Evolutionary conservation across 2,113 vertebrate species (phyloP).

Genomic region (Aegithalos caudatus): DNA sequence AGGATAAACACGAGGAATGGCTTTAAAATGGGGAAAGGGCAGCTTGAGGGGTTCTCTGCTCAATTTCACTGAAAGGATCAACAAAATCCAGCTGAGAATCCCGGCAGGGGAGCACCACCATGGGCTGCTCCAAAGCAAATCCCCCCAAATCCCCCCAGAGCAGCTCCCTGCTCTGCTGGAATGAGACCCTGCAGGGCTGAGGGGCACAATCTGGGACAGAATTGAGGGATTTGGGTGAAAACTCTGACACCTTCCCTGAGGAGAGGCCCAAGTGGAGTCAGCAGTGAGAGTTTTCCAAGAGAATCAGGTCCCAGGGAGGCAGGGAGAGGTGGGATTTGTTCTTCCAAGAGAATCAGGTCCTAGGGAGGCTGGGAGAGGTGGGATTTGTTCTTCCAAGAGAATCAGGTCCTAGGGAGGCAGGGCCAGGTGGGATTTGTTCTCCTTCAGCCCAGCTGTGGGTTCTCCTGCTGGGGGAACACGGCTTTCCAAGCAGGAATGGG

Average conservation of each 20-base stretch:
- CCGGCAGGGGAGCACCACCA: rapidly evolving
- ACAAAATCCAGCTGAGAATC: background rate
- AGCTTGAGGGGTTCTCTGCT: rapidly evolving
- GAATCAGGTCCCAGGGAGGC: rapidly evolving
- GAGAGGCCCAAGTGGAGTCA: background rate
- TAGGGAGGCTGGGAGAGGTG: background rate
- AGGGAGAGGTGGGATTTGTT: background rate
- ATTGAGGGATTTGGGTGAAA: background rate
- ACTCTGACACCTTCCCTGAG: no score
- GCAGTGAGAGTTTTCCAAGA: background rate
- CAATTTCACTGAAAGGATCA: background rate
- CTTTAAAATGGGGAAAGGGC: background rate
- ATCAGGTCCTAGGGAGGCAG: background rate
- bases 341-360: background rate
- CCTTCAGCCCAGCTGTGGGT: background rate
- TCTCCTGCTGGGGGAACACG: background rate
- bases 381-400: no score
- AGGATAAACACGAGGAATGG: rapidly evolving
- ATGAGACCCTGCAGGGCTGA: rapidly evolving
- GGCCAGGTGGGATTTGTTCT: background rate
- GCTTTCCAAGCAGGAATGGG: background rate
- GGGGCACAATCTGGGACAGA: rapidly evolving
- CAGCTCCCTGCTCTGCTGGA: background rate
- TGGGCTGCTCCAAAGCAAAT: background rate
- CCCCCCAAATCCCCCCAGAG: background rate